Evolutionary conservation across 2,888 invertebrate genomes (phyloP).

Genomic region (Meiosimyza platycephala): DNA sequence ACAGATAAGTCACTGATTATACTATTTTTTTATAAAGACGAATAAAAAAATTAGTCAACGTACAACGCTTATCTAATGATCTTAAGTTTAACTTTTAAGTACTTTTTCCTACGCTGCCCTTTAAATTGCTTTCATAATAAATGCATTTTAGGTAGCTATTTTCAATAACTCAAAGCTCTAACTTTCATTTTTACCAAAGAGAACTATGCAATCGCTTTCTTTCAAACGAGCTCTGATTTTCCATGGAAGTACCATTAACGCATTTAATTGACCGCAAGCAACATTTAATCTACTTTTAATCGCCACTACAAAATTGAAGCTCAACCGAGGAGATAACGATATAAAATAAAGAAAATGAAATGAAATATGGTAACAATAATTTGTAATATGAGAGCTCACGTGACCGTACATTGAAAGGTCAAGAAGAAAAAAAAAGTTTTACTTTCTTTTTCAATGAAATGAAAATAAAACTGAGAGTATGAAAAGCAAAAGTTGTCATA

Average conservation of each 20-base stretch:
- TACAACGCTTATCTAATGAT: no score
- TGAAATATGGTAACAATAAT: neutral
- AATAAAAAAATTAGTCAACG: no score
- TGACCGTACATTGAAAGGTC: neutral
- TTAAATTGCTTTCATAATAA: no score
- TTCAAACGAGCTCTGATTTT: no score
- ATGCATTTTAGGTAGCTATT: no score
- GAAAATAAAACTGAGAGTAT: neutral
- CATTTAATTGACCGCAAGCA: conserved; percentile 8
- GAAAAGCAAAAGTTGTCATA: neutral
- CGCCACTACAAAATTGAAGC: neutral
- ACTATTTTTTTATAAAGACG: no score
- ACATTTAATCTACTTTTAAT: conserved; percentile 2
- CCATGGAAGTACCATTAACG: neutral
- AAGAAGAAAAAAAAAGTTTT: neutral
- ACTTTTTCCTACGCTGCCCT: no score
- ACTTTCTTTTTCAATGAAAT: conserved; percentile 7
- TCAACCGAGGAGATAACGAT: neutral
- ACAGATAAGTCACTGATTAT: no score
- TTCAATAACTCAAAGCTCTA: no score
- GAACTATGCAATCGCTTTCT: no score
- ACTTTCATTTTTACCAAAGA: no score
- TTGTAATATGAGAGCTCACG: neutral
- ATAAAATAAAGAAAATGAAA: neutral
- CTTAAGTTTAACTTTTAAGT: no score